phyloP scores from a whole-genome alignment of 2,888 invertebrate genomes.

The Trachelus tabidus region DNA sequence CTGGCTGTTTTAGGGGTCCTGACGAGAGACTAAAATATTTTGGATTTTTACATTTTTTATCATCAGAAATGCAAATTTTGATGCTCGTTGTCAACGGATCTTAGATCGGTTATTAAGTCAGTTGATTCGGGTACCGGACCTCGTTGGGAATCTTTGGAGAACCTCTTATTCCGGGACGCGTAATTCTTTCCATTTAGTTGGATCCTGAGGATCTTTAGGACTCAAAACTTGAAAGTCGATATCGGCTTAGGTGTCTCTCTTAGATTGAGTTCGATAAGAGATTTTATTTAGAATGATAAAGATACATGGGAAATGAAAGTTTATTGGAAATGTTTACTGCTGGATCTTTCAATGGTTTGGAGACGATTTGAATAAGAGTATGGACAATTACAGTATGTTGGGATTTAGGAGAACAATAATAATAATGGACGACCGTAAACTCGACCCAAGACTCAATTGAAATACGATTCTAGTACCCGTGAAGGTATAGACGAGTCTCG shows the following conservation, averaged over 20 bases:
- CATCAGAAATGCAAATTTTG: neutral
- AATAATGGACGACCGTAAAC: slow-evolving; percentile 31
- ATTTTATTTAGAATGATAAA: neutral
- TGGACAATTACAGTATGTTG: neutral
- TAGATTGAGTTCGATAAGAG: neutral
- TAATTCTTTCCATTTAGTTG: neutral
- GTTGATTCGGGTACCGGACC: neutral
- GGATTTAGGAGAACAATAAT: slow-evolving; percentile 21
- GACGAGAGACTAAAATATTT: neutral
- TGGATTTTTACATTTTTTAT: neutral
- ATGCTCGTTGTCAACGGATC: neutral
- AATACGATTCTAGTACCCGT: slow-evolving; percentile 25
- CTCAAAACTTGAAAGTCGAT: neutral
- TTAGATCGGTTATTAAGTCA: neutral
- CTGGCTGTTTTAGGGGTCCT: neutral
- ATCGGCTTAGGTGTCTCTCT: neutral
- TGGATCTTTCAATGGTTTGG: neutral
- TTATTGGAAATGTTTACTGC: neutral
- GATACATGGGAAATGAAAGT: neutral
- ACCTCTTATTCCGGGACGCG: neutral
- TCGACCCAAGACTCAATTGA: slow-evolving; percentile 30
- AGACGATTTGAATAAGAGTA: neutral
- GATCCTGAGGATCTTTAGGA: neutral
- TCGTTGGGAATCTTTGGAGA: neutral
- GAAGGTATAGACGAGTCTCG: neutral